phyloP scores from a whole-genome alignment of 1,140 invertebrate species.

The Lepidurus arcticus region DNA sequence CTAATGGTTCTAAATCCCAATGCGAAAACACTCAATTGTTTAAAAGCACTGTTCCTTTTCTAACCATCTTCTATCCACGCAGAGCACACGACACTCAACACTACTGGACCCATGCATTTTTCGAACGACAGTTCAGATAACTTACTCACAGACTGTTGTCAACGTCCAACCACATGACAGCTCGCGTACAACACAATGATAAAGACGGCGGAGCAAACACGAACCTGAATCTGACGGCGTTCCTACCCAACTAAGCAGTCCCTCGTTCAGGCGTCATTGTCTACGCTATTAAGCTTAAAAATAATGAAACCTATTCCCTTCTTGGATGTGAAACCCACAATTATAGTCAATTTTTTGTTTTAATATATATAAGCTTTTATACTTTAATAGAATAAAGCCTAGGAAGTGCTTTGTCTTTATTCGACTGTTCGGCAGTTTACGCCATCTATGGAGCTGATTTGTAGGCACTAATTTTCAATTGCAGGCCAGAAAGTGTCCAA shows the following conservation, averaged over 20 bases:
- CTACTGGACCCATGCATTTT: neutral
- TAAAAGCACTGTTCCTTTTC: neutral
- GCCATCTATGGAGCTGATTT: no score
- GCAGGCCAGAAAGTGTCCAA: no score
- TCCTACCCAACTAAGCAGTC: neutral
- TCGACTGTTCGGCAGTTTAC: no score
- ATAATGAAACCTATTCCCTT: no score
- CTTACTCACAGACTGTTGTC: neutral
- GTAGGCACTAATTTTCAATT: no score
- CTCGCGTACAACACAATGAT: constrained; percentile 6
- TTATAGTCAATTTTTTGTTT: no score
- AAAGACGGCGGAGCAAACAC: neutral
- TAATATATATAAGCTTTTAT: no score
- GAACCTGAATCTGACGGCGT: neutral
- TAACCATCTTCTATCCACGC: neutral
- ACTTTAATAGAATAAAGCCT: no score
- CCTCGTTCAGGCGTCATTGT: neutral
- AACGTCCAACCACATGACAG: constrained; percentile 13
- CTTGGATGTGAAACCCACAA: no score
- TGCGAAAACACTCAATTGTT: neutral
- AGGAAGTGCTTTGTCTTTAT: no score
- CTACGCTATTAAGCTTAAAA: no score
- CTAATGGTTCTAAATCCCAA: neutral
- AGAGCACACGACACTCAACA: neutral
- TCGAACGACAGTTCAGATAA: neutral